phyloP scores from a whole-genome alignment of 2,113 vertebrate species.

The Canis aureus region DNA sequence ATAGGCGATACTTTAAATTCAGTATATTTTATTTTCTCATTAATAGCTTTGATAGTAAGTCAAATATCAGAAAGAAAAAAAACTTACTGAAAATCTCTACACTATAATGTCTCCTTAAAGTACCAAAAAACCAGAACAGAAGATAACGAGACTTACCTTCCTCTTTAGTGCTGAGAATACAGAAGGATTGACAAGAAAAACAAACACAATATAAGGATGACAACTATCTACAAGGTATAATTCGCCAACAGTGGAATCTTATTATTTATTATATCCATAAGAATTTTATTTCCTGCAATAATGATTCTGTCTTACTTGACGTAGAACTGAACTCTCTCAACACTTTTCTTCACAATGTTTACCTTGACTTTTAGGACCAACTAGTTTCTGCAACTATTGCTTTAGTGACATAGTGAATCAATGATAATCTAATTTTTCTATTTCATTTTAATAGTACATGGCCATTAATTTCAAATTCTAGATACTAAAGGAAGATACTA shows the following conservation, averaged over 20 bases:
- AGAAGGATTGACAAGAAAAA: background rate
- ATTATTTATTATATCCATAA: background rate
- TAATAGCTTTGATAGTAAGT: background rate
- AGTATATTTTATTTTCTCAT: background rate
- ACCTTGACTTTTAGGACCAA: slow-evolving; percentile 39
- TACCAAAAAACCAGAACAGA: background rate
- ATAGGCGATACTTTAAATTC: background rate
- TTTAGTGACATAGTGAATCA: background rate
- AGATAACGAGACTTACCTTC: background rate
- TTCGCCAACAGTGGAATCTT: background rate
- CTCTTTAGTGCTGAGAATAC: background rate
- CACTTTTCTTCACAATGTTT: background rate
- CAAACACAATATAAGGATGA: background rate
- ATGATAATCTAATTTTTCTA: background rate
- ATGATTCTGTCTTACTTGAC: background rate
- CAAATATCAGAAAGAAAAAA: background rate
- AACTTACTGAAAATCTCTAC: background rate
- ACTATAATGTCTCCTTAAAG: background rate
- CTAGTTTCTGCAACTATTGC: background rate
- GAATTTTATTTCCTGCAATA: background rate
- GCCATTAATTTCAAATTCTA: background rate
- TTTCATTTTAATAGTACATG: background rate
- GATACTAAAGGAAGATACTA: background rate
- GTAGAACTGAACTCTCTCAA: background rate
- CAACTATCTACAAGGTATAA: background rate